Evolutionary conservation across 2,888 invertebrate species (phyloP), one percentile per base, ranked within the genome.

Genomic region (Sturmia bella): DNA sequence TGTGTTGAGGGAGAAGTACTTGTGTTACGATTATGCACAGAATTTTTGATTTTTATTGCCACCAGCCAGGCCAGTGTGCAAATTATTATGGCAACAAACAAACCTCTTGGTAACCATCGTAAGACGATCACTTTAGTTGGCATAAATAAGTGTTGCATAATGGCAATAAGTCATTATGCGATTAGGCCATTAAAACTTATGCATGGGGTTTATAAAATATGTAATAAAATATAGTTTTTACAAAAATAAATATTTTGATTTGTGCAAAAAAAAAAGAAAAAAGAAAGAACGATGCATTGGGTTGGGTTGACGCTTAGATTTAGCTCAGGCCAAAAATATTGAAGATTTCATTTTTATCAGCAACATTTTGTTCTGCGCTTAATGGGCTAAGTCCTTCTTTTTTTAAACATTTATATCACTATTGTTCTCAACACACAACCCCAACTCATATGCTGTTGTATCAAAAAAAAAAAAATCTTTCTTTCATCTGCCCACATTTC

Each of bases 71-170:
- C 13, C 24, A 12, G 15, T 39, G 41, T 19, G 41, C 43, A 2
- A 64, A 63, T 73, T 63, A 15, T 21, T 57, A 39, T 45, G 24
- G 32, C n/a, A n/a, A n/a, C n/a, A n/a, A n/a, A n/a, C n/a, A 15
- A 37, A 24, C n/a, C 70, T 41, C n/a, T 64, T 57, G n/a, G 7
- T 21, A 50, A 63, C 9, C 17, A 19, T 45, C 39, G 13, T 56
- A 74, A 56, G 24, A 64, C 64, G 45, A 56, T 63, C 21, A 54
- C 17, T 73, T 24, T 39, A 37, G n/a, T 59, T 32, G 37, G n/a
- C 37, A 37, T 66, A 39, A 39, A 4, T 37, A 64, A 50, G 21
- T 41, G 52, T 59, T 76, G 24, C 17, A 43, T 45, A 76, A 76
- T 61, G 21, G 52, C 24, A 43, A 54, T 70, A 15, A 41, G 24